Evolutionary conservation across 2,888 invertebrate species (phyloP), one percentile per base, ranked within the genome.

Genomic region (Polietes domitor): DNA sequence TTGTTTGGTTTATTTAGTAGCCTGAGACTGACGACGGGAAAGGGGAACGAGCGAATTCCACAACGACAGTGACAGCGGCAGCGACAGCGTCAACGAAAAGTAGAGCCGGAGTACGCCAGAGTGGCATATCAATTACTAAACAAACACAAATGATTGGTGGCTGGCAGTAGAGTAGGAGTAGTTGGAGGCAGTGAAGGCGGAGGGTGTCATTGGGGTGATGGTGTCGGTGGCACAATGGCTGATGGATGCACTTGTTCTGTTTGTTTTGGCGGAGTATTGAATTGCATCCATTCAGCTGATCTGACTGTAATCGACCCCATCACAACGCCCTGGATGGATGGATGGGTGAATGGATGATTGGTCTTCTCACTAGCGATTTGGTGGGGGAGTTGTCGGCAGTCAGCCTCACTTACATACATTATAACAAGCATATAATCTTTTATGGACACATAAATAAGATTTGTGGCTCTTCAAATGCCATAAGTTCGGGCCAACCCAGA

Each of bases 41-140:
- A 63, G n/a, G 50, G 28, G 55, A 58, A 65, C 5, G 19, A 28
- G 26, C 17, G 15, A 47, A 7, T n/a, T 7, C 21, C 21, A 21
- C 19, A 41, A 21, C 43, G 21, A 5, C 32, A 63, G 32, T 28
- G n/a, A 63, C 28, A 63, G 28, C n/a, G 26, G 28, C 32, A 32
- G 17, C 63, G 63, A 63, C 63, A n/a, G n/a, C n/a, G n/a, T n/a
- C n/a, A 63, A 37, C 2, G 37, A 75, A 77, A 81, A 85, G 71
- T 70, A 80, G 65, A 72, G 78, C 71, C 71, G 82, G 80, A 85
- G 85, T 72, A 82, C 71, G 80, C 77, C 86, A 85, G 85, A 87
- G 90, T 90, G 89, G 88, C 89, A 89, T 91, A 91, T 90, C 91
- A 91, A 90, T 90, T 90, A 90, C 90, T 89, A 86, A 86, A 88